Evolutionary conservation across 2,113 vertebrate species (phyloP), one percentile per base, ranked within the genome.

Genomic region (Triplophysa rosa): DNA sequence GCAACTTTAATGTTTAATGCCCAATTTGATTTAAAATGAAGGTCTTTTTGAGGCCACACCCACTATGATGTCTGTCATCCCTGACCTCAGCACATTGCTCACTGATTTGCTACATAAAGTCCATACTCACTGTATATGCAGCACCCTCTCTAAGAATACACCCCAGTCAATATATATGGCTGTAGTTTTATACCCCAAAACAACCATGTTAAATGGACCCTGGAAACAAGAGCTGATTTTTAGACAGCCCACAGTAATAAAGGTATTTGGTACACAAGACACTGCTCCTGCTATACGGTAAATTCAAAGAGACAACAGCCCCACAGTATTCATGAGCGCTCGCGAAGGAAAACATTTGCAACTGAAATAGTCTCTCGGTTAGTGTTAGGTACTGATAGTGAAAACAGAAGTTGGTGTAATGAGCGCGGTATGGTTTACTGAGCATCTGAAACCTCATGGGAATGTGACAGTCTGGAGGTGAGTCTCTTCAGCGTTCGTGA

Each of bases 351-450:
- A 77, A 77, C 73, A 65, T 77, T 77, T 33, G 61, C 23, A 29
- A 59, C 37, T 78, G 68, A 66, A 56, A 52, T 70, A 67, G 63
- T 65, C 61, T 59, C 16, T 62, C 62, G 12, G 58, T 71, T 77
- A 73, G 24, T 73, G n/a, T 72, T 61, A 54, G 69, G 69, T 19
- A 71, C 63, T 10, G 52, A 61, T 33, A 68, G 72, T 63, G 62
- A 67, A 82, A 82, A 52, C 80, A 77, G 66, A 67, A 64, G 56
- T 68, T 77, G 65, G 59, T 26, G 45, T 77, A 77, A 62, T 69
- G 23, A 68, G 71, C 17, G 63, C 21, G 40, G 67, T 81, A 76
- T 75, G 71, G 45, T 67, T 80, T 66, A 67, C 61, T 58, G 79
- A 40, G 24, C 45, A 47, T 52, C 75, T 71, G 19, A 77, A 72